A percentile compares a stretch with the other conserved stretches of the same genome.
Evolutionary conservation across 2,113 vertebrate species (phyloP).

Genomic region (Chelonoidis abingdonii): DNA sequence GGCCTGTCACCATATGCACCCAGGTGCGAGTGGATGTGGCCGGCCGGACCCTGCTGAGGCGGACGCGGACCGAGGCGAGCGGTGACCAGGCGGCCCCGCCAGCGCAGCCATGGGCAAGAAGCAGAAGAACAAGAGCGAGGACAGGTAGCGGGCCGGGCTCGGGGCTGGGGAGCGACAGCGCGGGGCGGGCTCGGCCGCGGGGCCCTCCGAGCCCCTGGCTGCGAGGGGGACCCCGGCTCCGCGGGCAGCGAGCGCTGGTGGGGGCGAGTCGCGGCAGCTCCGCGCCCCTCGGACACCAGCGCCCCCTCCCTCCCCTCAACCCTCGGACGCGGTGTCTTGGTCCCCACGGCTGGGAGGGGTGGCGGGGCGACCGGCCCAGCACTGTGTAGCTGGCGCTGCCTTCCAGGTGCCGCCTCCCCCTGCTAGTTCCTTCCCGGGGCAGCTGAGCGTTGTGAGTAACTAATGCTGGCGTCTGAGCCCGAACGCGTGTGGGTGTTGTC

Average conservation of each 20-base stretch:
- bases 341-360: neutral
- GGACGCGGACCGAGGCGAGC: neutral
- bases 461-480: neutral
- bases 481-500: neutral
- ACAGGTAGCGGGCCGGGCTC: slow-evolving; percentile 72
- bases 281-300: neutral
- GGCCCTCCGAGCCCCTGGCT: accelerated
- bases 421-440: neutral
- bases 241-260: neutral
- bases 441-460: neutral
- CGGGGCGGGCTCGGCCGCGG: neutral
- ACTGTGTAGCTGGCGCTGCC: neutral
- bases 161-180: neutral
- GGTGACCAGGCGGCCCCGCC: neutral
- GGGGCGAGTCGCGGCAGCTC: neutral
- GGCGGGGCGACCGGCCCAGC: neutral
- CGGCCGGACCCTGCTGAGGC: neutral
- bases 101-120: slow-evolving; percentile 82
- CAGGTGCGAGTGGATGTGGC: slow-evolving; percentile 20
- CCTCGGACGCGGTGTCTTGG: no score
- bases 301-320: no score
- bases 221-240: neutral
- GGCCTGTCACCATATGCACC: slow-evolving; percentile 42
- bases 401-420: no score
- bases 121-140: slow-evolving; percentile 85